Evolutionary conservation across 2,888 invertebrate genomes (phyloP).

Genomic region (Cremastobaeus sp.): DNA sequence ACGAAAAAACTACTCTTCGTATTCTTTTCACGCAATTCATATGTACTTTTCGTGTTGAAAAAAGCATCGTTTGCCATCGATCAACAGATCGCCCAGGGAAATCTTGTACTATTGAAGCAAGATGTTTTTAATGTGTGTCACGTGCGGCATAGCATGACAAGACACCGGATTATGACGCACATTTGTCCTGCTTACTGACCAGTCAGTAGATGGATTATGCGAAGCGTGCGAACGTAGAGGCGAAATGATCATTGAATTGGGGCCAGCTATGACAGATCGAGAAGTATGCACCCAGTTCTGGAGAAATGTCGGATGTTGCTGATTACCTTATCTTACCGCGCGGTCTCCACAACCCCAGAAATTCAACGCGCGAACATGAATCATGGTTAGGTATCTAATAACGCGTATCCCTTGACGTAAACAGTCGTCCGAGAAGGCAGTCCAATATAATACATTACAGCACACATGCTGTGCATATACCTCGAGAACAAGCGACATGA

Average conservation of each 20-base stretch:
- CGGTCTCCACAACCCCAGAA: constrained; percentile 28
- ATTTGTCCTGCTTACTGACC: constrained; percentile 11
- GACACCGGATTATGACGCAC: constrained; percentile 47
- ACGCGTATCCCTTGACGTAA: constrained; percentile 54
- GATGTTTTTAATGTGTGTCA: too few relatives aligned
- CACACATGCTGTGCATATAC: constrained; percentile 50
- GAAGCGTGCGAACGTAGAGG: constrained; percentile 29
- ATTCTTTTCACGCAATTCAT: too few relatives aligned
- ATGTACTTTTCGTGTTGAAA: too few relatives aligned
- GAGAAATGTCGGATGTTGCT: constrained; percentile 44
- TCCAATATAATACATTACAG: constrained; percentile 41
- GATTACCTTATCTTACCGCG: constrained; percentile 53
- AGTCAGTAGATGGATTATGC: constrained; percentile 26
- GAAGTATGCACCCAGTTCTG: constrained; percentile 30
- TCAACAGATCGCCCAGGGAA: too few relatives aligned
- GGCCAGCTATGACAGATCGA: constrained; percentile 34
- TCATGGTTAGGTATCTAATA: constrained; percentile 59
- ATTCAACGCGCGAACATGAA: constrained; percentile 38
- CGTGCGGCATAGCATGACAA: too few relatives aligned
- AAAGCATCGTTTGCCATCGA: too few relatives aligned
- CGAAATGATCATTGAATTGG: constrained; percentile 33
- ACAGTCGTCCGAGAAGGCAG: constrained; percentile 41
- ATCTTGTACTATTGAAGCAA: too few relatives aligned
- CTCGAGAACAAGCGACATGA: constrained; percentile 40
- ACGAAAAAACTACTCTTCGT: too few relatives aligned